Percentiles rank a stretch among this genome's conserved stretches.
Conservation (phyloP, 2,797 vertebrate genomes). For the Darevskia mixta region DNA sequence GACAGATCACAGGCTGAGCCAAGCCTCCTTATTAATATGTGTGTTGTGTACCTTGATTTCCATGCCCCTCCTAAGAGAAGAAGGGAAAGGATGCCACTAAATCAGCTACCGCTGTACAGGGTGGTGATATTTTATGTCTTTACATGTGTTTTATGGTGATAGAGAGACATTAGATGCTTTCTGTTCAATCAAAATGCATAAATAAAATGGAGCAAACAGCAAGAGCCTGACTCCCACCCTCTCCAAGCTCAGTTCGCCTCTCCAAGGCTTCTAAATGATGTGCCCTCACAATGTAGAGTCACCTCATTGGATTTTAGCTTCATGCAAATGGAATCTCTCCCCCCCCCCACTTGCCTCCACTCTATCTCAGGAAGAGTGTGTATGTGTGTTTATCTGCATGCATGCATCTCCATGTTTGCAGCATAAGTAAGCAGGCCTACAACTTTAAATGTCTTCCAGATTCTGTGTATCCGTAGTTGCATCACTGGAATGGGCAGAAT, state of each 20-base stretch:
- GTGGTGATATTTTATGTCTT: conserved; percentile 15
- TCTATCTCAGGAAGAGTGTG: not conserved
- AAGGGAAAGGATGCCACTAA: conserved; percentile 17
- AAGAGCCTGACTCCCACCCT: not conserved
- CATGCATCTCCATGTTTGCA: not conserved
- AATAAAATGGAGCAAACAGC: not conserved
- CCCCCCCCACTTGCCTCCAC: too few species aligned
- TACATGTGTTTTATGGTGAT: conserved; percentile 35
- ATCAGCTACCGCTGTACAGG: not conserved
- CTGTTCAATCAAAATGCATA: conserved; percentile 35
- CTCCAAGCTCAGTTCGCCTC: not conserved
- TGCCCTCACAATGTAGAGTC: not conserved
- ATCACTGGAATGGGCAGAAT: not conserved
- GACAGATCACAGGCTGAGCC: not conserved
- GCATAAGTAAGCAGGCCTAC: not conserved
- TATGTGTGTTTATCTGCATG: not conserved
- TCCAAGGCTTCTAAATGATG: not conserved
- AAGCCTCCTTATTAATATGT: conserved; percentile 5
- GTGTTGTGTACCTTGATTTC: not conserved
- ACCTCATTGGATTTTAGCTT: not conserved
- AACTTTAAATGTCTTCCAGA: not conserved
- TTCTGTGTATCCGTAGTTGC: not conserved
- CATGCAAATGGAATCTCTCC: not conserved
- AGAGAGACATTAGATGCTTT: conserved; percentile 32
- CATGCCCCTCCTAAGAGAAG: not conserved